Evolutionary conservation across 1,140 invertebrate species (phyloP), one percentile per base, ranked within the genome.

Genomic region (Orius laevigatus): DNA sequence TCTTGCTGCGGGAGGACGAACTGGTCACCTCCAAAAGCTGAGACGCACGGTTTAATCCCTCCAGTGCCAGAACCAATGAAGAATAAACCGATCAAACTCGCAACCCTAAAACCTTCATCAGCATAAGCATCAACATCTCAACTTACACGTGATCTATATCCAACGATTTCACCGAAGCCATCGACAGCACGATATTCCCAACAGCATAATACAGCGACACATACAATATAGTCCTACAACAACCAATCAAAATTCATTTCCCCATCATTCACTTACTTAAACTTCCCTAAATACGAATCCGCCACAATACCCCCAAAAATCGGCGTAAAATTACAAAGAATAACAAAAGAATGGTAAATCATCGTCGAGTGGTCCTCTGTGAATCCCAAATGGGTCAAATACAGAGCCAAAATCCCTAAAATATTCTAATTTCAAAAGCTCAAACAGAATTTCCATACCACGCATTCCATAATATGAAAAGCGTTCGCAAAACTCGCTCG

Each of bases 11-110:
- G 86, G 34, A 87, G 55, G 51, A 74, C 67, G 62, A 93, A 94
- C 67, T 98, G 95, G 66, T 98, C 94, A 1, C 90, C 94, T 14
- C 94, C 95, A 63, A 98, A 98, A 0, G 94, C 84, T 0, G 88
- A 78, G 0, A 98, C 93, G 62, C 92, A 97, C 0, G 95, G 92
- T 61, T 98, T 98, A 57, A 98, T 98, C 2, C 94, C 90, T 6
- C 92, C 95, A 0, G 89, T 91, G 1, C 91, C 90, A 10, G 92
- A 47, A 2, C 87, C 88, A 53, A 95, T 89, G 10, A 93, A 64
- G 0, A 79, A 56, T 48, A 94, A 65, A 1, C 88, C 89, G 12
- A 86, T 6, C 5, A 89, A 70, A 2, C 81, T 78, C 25, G 85
- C 72, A 50, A 64, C 68, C 55, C 79, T 83, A 68, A 20, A 25